Evolutionary conservation across 2,797 vertebrate species (phyloP).

Genomic region (Platyrinchus mystaceus): DNA sequence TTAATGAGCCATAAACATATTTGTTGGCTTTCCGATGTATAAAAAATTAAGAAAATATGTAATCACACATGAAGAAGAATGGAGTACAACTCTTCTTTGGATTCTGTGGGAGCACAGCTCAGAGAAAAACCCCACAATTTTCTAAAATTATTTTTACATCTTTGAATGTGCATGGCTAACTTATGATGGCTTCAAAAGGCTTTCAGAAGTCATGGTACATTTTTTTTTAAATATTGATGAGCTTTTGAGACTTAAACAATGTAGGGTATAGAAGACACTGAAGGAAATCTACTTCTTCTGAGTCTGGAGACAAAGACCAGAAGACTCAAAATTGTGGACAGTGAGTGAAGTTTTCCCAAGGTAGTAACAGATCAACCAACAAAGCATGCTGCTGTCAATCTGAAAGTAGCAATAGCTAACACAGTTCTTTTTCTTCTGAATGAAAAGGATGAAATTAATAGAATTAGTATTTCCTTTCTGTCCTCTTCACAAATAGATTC

Average conservation of each 20-base stretch:
- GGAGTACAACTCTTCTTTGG: not conserved
- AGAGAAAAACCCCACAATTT: not conserved
- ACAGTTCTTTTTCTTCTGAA: constrained; percentile 50
- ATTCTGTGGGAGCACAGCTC: not conserved
- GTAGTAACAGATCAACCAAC: not conserved
- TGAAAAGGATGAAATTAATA: not conserved
- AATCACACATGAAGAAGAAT: not conserved
- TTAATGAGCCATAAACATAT: not conserved
- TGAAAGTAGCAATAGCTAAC: not conserved
- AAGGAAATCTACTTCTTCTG: not conserved
- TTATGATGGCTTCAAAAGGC: not conserved
- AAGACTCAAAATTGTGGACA: not conserved
- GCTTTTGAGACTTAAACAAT: not conserved
- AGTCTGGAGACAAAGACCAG: not conserved
- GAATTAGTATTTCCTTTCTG: constrained; percentile 56
- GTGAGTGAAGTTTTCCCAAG: not conserved
- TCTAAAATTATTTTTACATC: not conserved
- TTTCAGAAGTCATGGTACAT: not conserved
- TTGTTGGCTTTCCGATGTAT: not conserved
- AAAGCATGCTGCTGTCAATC: not conserved
- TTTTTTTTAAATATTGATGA: not conserved
- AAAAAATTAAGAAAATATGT: not conserved
- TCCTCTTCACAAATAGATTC: not conserved
- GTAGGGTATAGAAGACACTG: not conserved
- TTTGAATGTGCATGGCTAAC: accelerated